Evolutionary conservation across 2,888 invertebrate genomes (phyloP), one percentile per base, ranked within the genome.

Genomic region (Pollenia angustigena): DNA sequence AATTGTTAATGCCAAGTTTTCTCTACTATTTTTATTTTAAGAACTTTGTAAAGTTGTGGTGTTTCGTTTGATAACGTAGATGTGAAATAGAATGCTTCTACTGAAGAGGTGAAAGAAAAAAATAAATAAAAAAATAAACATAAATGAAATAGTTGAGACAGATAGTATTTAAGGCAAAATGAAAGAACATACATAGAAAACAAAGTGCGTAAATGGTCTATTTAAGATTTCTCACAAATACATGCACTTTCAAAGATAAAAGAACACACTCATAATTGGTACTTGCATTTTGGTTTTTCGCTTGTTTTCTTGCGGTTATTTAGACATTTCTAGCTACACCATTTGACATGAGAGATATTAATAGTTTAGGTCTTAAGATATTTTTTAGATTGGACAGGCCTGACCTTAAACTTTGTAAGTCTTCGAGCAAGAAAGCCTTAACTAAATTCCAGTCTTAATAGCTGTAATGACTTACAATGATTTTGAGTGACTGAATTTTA

Each of bases 121-220:
- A 0, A 16, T 40, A 7, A 7, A n/a, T 2, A 14, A 68, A n/a
- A 18, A 23, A 23, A 23, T 23, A 23, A 9, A 68, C 12, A 32
- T 32, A 32, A n/a, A 68, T 2, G 0, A 66, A 23, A 12, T 12
- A 11, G 12, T 23, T 18, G 23, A 52, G 32, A 50, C 18, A 16
- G 18, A 64, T n/a, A 46, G 16, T 46, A 46, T 32, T 32, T 32
- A 6, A 32, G 32, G 32, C 32, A 32, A 32, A 32, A 32, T 32
- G 32, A 32, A 32, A 32, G 32, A 32, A 32, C 18, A 23, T 46
- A 64, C 42, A 46, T 54, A 56, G 6, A 71, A 8, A 14, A 56
- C 10, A n/a, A 9, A 44, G 44, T 69, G 68, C 68, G 50, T 56
- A 71, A 71, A 71, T 71, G 54, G 44, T 56, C 18, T 56, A 23